Conservation (phyloP, 2,797 vertebrate genomes). For the Tachyglossus aculeatus region DNA sequence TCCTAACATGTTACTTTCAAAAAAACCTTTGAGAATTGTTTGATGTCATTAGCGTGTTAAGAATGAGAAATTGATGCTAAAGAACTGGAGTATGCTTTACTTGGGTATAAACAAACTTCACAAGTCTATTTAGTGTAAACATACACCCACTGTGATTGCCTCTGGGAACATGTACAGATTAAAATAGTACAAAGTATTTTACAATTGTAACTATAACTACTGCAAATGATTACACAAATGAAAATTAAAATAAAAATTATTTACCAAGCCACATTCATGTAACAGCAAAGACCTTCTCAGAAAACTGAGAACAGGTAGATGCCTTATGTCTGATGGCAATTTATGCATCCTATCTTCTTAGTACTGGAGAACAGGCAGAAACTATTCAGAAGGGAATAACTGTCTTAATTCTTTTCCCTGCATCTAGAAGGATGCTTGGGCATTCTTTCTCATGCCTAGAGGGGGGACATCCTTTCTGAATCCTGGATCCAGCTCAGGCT, state of each 20-base stretch:
- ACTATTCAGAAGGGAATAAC: background rate
- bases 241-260: background rate
- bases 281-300: background rate
- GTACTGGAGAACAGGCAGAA: background rate
- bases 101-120: constrained; percentile 5
- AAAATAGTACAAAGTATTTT: constrained; percentile 4
- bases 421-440: too few species aligned
- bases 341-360: background rate
- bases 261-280: background rate
- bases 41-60: accelerated
- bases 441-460: too few species aligned
- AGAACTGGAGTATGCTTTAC: background rate
- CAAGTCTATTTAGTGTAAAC: background rate
- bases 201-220: background rate
- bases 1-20: background rate
- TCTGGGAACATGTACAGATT: background rate
- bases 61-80: background rate
- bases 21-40: background rate
- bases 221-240: background rate
- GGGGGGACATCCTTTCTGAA: too few species aligned
- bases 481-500: too few species aligned
- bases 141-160: background rate
- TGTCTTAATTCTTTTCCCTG: too few species aligned
- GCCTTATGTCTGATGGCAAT: background rate
- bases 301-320: background rate